Evolutionary conservation across 2,888 invertebrate genomes (phyloP).

Genomic region (Hemithea aestivaria): DNA sequence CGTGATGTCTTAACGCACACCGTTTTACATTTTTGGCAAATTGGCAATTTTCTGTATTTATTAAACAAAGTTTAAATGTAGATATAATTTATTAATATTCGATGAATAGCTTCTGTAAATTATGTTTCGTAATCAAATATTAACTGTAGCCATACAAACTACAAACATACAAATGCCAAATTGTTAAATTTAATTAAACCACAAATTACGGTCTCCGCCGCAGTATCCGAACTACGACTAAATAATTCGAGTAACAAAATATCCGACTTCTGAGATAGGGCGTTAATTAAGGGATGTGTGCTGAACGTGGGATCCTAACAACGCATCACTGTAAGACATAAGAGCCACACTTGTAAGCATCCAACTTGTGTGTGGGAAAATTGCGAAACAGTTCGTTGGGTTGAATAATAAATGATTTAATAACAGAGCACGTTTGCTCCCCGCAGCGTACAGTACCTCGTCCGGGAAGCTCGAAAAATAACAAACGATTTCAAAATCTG

Average conservation of each 20-base stretch:
- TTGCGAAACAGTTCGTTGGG: conserved; percentile 74
- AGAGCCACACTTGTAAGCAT: conserved; percentile 36
- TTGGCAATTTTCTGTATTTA: conserved; percentile 17
- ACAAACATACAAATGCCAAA: conserved; percentile 13
- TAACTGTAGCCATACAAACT: conserved; percentile 20
- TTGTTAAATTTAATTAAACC: conserved; percentile 16
- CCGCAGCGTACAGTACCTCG: conserved; percentile 48
- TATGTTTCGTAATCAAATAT: conserved; percentile 7
- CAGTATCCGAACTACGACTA: conserved; percentile 9
- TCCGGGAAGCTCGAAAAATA: conserved; percentile 63
- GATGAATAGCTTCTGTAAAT: no score
- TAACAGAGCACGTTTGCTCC: conserved; percentile 74
- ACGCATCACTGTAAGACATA: conserved; percentile 40
- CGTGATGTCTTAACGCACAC: conserved; percentile 35
- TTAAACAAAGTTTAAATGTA: no score
- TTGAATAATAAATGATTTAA: conserved; percentile 79
- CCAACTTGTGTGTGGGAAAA: conserved; percentile 71
- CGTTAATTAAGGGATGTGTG: conserved; percentile 31
- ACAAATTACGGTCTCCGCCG: conserved; percentile 17
- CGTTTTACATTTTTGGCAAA: conserved; percentile 27
- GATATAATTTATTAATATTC: no score
- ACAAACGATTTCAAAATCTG: conserved; percentile 72
- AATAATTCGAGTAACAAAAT: conserved; percentile 22
- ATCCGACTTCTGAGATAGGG: conserved; percentile 18
- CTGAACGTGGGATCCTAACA: conserved; percentile 30